Conservation (phyloP, 2,113 vertebrate genomes). For the Actenoides lindsayi region DNA sequence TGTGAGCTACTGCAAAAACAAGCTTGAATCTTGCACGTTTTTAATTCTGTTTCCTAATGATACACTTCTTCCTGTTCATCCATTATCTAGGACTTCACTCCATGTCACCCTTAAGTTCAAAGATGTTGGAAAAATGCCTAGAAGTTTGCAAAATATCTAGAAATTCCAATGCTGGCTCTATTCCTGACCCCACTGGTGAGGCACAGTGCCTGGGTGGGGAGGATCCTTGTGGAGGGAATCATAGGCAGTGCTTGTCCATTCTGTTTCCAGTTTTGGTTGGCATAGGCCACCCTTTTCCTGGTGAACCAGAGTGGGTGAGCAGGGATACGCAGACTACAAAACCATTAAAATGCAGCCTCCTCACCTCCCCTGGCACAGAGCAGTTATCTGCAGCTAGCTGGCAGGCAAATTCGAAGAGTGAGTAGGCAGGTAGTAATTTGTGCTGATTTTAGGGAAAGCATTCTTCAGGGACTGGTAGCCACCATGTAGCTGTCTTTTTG, state of each 20-base stretch:
- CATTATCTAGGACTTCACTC: background rate
- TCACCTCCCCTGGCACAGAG: background rate
- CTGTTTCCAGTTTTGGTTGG: background rate
- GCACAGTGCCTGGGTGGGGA: accelerated
- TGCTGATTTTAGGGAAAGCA: background rate
- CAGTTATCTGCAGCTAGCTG: background rate
- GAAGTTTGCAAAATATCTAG: background rate
- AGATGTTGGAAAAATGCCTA: background rate
- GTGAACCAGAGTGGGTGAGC: background rate
- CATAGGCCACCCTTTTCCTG: background rate
- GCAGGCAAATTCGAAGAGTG: background rate
- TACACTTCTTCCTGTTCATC: background rate
- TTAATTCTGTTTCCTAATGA: background rate
- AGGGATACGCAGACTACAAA: background rate
- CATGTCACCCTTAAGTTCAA: background rate
- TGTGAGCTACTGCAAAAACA: background rate
- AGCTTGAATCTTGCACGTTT: background rate
- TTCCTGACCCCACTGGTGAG: background rate
- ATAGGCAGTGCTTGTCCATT: background rate
- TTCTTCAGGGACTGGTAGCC: background rate
- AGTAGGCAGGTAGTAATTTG: background rate
- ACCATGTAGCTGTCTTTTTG: accelerated
- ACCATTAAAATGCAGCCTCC: background rate
- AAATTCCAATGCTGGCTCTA: background rate
- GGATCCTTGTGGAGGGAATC: background rate